A percentile compares a stretch with the other conserved stretches of the same genome.
Evolutionary conservation across 1,140 invertebrate species (phyloP).

Genomic region (Rhagoletis pomonella): DNA sequence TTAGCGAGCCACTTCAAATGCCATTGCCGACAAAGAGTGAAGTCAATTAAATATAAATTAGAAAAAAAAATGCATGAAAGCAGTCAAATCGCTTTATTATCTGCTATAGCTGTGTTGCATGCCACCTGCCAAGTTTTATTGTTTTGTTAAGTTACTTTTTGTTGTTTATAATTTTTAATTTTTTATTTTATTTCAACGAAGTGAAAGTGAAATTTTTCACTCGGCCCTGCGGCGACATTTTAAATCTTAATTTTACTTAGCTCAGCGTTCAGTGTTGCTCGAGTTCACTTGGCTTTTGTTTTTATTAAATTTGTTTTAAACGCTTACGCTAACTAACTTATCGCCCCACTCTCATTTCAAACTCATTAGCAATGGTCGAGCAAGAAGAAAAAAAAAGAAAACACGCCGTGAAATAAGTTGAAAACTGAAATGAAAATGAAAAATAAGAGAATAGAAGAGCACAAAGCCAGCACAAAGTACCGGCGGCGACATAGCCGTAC

Average conservation of each 20-base stretch:
- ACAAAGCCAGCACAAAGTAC: background rate
- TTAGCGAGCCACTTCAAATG: slow-evolving; percentile 22
- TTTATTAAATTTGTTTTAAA: background rate
- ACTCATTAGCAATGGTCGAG: slow-evolving; percentile 22
- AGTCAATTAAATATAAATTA: background rate
- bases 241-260: slow-evolving; percentile 42
- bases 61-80: background rate
- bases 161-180: background rate
- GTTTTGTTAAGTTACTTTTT: background rate
- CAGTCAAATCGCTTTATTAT: background rate
- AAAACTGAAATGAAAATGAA: background rate
- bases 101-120: background rate
- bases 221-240: slow-evolving; percentile 26
- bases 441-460: background rate
- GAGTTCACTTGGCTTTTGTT: background rate
- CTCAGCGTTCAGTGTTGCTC: background rate
- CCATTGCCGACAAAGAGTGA: background rate
- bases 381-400: background rate
- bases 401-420: background rate
- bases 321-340: background rate
- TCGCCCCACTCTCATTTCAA: background rate
- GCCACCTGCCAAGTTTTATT: background rate
- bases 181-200: background rate
- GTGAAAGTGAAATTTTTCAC: slow-evolving; percentile 47
- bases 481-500: background rate